Evolutionary conservation across 2,888 invertebrate genomes (phyloP), one percentile per base, ranked within the genome.

Genomic region (Hemaris fuciformis): DNA sequence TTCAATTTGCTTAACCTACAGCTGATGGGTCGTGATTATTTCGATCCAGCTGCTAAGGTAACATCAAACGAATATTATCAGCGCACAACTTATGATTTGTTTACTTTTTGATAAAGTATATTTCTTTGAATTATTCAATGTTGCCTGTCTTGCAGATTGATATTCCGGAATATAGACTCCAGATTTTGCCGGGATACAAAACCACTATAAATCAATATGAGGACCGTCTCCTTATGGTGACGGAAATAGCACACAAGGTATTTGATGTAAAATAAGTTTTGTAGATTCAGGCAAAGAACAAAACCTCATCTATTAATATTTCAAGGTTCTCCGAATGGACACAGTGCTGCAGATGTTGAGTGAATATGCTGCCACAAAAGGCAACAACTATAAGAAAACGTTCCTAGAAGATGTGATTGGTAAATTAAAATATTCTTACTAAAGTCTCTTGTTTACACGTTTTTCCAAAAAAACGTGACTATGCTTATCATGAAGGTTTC

Each of bases 151-250:
- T 88, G 41, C 75, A 95, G 95, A 86, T 95, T 53, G 89, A 93
- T 38, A 88, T 96, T 0, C 92, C 89, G 0, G 94, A 96, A 25
- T 93, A 91, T 65, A 93, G 89, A 46, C 77, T 98, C 10, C 95
- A 97, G 77, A 83, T 98, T 0, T 97, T 97, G 97, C 97, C 97
- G 0, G 97, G 97, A 0, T 97, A 96, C 70, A 89, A 95, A n/a
- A 97, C 98, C 0, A 95, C 97, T 0, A 97, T 98, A 42, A 94
- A 97, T 0, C 96, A 97, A 71, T 96, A 97, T 77, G 98, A 98
- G 77, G 84, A 91, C 0, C 89, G 94, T 0, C 93, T 98, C 13
- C 85, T 98, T 8, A 91, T 98, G 91, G 96, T 96, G 58, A 93
- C 95, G 0, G 98, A 98, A 80, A 94, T 98, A 0, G 92, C 95